Evolutionary conservation across 2,888 invertebrate genomes (phyloP).

Genomic region (Amiota minor): DNA sequence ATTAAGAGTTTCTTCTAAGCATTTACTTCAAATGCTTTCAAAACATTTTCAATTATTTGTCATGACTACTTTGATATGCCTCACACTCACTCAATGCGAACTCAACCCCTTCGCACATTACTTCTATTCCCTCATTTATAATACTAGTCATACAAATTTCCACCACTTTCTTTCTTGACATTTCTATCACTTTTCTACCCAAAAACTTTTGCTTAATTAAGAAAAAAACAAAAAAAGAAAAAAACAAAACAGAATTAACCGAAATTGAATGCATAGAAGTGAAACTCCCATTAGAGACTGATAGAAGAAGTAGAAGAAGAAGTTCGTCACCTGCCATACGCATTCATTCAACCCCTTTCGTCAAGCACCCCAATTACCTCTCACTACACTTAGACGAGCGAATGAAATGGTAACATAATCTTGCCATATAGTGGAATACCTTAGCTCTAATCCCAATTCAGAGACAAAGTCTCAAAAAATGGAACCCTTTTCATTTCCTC

Average conservation of each 20-base stretch:
- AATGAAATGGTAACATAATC: too few species aligned
- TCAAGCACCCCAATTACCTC: neutral
- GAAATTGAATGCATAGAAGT: constrained; percentile 59
- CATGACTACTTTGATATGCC: neutral
- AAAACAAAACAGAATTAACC: constrained; percentile 55
- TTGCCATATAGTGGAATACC: too few species aligned
- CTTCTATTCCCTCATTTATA: neutral
- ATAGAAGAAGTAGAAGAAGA: constrained; percentile 34
- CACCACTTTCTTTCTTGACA: constrained; percentile 37
- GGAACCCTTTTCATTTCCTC: constrained; percentile 57
- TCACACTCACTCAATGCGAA: neutral
- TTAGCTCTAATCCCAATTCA: constrained; percentile 13
- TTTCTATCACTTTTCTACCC: constrained; percentile 61
- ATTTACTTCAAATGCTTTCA: neutral
- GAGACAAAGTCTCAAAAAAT: constrained; percentile 10
- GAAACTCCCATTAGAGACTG: constrained; percentile 28
- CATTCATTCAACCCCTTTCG: constrained; percentile 10
- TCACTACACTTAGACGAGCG: too few species aligned
- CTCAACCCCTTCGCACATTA: neutral
- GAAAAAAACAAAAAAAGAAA: constrained; percentile 50
- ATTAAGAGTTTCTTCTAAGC: too few species aligned
- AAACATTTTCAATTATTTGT: neutral
- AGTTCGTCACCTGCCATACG: constrained; percentile 43
- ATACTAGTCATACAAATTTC: neutral
- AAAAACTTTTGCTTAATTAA: constrained; percentile 60